phyloP scores from a whole-genome alignment of 2,797 vertebrate species.

The Microcaecilia unicolor region DNA sequence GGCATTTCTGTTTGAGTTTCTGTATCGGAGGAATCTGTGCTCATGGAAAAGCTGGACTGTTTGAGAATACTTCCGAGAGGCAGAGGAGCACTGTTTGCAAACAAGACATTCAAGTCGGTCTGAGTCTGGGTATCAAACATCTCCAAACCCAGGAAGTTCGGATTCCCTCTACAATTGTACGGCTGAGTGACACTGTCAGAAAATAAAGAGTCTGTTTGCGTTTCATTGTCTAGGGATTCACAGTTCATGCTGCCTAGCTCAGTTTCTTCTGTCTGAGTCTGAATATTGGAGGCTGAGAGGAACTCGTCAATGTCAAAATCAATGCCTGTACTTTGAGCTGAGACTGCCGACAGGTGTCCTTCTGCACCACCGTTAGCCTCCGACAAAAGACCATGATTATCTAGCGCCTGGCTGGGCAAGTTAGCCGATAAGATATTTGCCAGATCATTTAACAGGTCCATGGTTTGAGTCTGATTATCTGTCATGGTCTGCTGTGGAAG shows the following conservation, averaged over 20 bases:
- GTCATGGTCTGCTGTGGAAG: conserved; percentile 72
- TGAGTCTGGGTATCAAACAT: conserved; percentile 96
- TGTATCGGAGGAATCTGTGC: conserved; percentile 86
- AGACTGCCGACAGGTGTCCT: conserved; percentile 62
- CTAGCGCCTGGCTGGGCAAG: conserved; percentile 58
- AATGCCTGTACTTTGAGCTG: conserved; percentile 70
- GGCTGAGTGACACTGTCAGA: conserved; percentile 64
- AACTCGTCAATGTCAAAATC: conserved; percentile 97
- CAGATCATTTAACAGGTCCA: conserved; percentile 82
- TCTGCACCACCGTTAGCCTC: conserved; percentile 57
- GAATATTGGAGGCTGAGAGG: conserved; percentile 89
- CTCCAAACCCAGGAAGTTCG: conserved; percentile 79
- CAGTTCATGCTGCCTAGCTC: conserved; percentile 67
- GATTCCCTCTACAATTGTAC: conserved; percentile 56
- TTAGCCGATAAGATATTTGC: conserved; percentile 90
- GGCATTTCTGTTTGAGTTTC: conserved; percentile 83
- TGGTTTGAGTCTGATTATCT: conserved; percentile 97
- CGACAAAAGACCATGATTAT: conserved; percentile 68
- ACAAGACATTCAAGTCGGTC: conserved; percentile 89
- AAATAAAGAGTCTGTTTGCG: conserved; percentile 90
- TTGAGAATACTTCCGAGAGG: conserved; percentile 82
- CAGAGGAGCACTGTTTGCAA: conserved; percentile 73
- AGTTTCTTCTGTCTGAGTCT: conserved; percentile 93
- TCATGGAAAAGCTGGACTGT: conserved; percentile 88
- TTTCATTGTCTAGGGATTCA: conserved; percentile 90